phyloP scores from a whole-genome alignment of 2,888 invertebrate species.

The Athrips mouffetella region DNA sequence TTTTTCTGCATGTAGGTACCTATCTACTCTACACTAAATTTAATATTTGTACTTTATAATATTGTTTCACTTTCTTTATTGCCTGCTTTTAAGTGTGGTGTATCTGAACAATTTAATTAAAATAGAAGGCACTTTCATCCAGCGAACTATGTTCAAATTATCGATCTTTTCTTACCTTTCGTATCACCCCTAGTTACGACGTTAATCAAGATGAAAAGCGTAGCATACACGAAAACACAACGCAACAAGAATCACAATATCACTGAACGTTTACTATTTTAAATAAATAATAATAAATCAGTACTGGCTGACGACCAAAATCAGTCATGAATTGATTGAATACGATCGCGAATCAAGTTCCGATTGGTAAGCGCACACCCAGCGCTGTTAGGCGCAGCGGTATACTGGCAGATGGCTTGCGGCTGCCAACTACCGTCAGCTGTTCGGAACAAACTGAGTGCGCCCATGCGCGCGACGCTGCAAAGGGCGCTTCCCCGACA shows the following conservation, averaged over 20 bases:
- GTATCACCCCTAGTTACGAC: conserved; percentile 31
- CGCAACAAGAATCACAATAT: conserved; percentile 46
- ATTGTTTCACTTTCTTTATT: no score
- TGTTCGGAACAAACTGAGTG: conserved; percentile 24
- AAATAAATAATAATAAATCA: conserved; percentile 22
- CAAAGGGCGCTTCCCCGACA: conserved; percentile 36
- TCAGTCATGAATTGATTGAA: conserved; percentile 41
- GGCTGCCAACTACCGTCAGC: conserved; percentile 43
- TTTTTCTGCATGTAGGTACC: no score
- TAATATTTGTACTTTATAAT: background rate
- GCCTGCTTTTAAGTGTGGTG: no score
- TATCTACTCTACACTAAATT: no score
- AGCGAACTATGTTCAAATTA: background rate
- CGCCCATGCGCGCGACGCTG: conserved; percentile 34
- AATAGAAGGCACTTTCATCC: background rate
- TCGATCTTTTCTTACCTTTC: conserved; percentile 32
- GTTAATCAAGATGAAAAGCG: conserved; percentile 27
- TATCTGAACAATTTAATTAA: no score
- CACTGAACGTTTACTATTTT: conserved; percentile 30
- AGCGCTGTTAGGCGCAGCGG: conserved; percentile 52
- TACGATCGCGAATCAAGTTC: conserved; percentile 44
- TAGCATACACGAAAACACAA: conserved; percentile 27
- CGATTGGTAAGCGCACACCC: conserved; percentile 41
- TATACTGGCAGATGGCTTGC: conserved; percentile 47
- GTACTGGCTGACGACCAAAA: conserved; percentile 38